Conservation (phyloP, 2,113 vertebrate species). For the Syrmaticus mikado region DNA sequence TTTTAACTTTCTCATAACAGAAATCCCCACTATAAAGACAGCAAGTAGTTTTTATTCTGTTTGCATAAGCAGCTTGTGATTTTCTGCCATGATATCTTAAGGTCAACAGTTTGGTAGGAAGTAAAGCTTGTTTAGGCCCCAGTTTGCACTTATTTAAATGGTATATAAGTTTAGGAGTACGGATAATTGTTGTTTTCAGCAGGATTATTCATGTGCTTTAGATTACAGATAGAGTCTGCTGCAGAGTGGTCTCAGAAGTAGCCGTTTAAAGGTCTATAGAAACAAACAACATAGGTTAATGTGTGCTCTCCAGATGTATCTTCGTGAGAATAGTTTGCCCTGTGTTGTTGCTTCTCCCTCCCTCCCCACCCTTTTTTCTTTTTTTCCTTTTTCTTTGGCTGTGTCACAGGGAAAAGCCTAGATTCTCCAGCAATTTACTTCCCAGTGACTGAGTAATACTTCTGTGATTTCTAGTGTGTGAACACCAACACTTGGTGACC, state of each 20-base stretch:
- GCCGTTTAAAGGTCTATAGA: not conserved
- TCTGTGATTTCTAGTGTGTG: not conserved
- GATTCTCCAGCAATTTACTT: not conserved
- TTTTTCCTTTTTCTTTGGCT: not conserved
- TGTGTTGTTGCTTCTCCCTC: not conserved
- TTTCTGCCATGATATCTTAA: not conserved
- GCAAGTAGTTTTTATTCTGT: not conserved
- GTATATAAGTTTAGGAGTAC: not conserved
- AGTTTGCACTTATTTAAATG: not conserved
- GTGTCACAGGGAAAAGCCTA: not conserved
- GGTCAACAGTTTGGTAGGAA: not conserved
- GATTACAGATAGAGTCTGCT: not conserved
- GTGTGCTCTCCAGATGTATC: not conserved
- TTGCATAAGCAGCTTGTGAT: not conserved
- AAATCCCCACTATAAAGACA: not conserved
- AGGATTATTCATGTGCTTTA: not conserved
- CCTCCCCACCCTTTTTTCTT: not conserved
- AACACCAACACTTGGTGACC: slow-evolving; percentile 16
- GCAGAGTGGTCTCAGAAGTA: not conserved
- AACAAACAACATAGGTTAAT: not conserved
- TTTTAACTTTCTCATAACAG: not conserved
- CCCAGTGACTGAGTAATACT: not conserved
- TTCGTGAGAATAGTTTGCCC: not conserved
- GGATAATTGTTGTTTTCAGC: not conserved
- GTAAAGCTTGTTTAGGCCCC: not conserved